A percentile compares a stretch with the other conserved stretches of the same genome.
These are phyloP conservation scores for Keiferia lycopersicella DNA, from an alignment of 2,888 invertebrate species.

Conservation along the genomic window DNA sequence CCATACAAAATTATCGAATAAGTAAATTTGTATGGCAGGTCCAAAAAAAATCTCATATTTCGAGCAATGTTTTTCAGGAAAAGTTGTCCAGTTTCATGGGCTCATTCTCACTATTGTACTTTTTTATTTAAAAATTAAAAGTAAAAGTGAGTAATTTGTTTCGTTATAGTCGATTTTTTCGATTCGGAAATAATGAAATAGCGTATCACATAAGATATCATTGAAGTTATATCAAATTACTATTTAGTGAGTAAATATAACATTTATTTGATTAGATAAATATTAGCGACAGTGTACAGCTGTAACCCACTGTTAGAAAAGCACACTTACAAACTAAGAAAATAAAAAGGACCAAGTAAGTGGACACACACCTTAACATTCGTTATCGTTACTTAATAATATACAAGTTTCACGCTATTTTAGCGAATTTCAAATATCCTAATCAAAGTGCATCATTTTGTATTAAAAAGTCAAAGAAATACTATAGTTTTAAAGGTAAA, in stretches of 20 bases:
- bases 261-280: background rate
- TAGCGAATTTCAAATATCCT: conserved; percentile 36
- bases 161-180: background rate
- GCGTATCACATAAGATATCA: background rate
- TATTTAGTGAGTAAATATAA: background rate
- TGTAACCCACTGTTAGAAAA: conserved; percentile 57
- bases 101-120: background rate
- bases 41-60: no score
- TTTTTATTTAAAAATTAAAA: conserved; percentile 2
- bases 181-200: background rate
- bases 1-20: no score
- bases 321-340: conserved; percentile 69
- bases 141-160: conserved; percentile 3
- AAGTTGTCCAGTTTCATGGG: no score
- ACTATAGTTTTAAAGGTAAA: no score
- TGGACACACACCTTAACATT: conserved; percentile 55
- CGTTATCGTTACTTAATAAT: conserved; percentile 48
- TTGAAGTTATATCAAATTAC: background rate
- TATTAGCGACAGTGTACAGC: conserved; percentile 35
- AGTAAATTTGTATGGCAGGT: no score
- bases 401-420: conserved; percentile 45
- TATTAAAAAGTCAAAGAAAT: background rate
- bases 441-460: conserved; percentile 30
- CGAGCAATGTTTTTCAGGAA: no score
- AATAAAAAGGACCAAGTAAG: conserved; percentile 30